These are phyloP conservation scores for Hipposideros armiger DNA, from an alignment of 2,113 vertebrate species.

Conservation along the genomic window DNA sequence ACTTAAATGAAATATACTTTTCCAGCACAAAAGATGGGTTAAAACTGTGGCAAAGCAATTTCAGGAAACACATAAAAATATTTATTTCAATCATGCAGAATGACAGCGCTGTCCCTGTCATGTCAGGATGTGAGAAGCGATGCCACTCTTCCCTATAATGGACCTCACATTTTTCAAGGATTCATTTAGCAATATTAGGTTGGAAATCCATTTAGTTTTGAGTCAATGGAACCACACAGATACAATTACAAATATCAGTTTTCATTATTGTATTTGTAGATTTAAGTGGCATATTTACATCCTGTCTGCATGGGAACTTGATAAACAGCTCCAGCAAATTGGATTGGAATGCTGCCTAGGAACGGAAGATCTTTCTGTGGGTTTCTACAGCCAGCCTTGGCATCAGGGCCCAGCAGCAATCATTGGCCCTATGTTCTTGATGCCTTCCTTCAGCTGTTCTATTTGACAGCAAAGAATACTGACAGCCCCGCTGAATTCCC, in stretches of 20 bases:
- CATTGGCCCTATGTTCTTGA: conserved; percentile 50
- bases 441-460: conserved; percentile 71
- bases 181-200: conserved; percentile 83
- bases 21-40: conserved; percentile 55
- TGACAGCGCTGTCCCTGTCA: conserved; percentile 41
- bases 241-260: conserved; percentile 84
- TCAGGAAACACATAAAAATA: conserved; percentile 57
- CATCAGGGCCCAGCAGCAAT: conserved; percentile 49
- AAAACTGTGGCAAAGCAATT: conserved; percentile 67
- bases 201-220: conserved; percentile 81
- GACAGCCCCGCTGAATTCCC: conserved; percentile 75
- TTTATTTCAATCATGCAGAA: conserved; percentile 59
- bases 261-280: conserved; percentile 85
- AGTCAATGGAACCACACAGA: conserved; percentile 82
- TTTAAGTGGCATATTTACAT: conserved; percentile 85
- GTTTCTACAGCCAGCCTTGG: neutral
- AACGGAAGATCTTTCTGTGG: neutral
- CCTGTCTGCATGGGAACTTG: conserved; percentile 74
- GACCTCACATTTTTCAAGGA: conserved; percentile 75
- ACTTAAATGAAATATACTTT: neutral
- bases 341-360: conserved; percentile 26
- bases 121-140: conserved; percentile 77
- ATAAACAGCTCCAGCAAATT: conserved; percentile 77
- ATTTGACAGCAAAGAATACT: conserved; percentile 80
- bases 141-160: conserved; percentile 27